Conservation (phyloP, 2,888 invertebrate species). For the Augiades crinisus region DNA sequence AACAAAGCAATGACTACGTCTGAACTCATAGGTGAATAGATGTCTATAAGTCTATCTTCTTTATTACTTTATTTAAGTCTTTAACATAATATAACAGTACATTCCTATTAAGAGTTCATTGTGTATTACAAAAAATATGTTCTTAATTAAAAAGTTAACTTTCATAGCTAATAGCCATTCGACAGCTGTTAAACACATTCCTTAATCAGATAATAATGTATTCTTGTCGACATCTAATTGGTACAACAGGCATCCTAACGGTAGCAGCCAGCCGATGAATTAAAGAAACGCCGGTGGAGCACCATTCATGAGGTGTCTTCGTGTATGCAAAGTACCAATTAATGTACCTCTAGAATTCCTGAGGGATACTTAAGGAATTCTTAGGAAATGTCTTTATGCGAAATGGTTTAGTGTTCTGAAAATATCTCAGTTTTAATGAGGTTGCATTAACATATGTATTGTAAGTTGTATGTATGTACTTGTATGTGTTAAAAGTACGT, state of each 20-base stretch:
- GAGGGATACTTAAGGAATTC: conserved; percentile 2
- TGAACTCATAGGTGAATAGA: too few relatives aligned
- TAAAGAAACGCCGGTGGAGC: conserved; percentile 17
- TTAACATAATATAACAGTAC: too few relatives aligned
- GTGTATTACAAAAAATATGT: too few relatives aligned
- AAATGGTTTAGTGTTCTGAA: not conserved
- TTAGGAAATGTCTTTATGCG: conserved; percentile 1
- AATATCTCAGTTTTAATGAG: not conserved
- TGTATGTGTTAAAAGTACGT: too few relatives aligned
- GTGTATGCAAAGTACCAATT: conserved; percentile 24
- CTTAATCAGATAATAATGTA: conserved; percentile 14
- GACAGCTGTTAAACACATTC: not conserved
- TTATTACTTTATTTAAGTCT: too few relatives aligned
- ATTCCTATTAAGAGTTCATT: too few relatives aligned
- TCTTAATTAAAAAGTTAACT: too few relatives aligned
- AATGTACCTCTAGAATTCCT: conserved; percentile 16
- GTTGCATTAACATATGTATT: not conserved
- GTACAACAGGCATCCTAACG: conserved; percentile 14
- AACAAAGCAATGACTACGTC: too few relatives aligned
- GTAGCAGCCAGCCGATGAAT: conserved; percentile 21
- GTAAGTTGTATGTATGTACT: not conserved
- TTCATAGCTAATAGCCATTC: too few relatives aligned
- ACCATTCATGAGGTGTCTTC: conserved; percentile 15
- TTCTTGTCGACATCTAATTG: conserved; percentile 19
- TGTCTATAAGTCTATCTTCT: too few relatives aligned